A percentile compares a stretch with the other conserved stretches of the same genome.
These are phyloP conservation scores for Rhagoletis pomonella DNA, from an alignment of 1,140 invertebrate species.

Conservation along the genomic window DNA sequence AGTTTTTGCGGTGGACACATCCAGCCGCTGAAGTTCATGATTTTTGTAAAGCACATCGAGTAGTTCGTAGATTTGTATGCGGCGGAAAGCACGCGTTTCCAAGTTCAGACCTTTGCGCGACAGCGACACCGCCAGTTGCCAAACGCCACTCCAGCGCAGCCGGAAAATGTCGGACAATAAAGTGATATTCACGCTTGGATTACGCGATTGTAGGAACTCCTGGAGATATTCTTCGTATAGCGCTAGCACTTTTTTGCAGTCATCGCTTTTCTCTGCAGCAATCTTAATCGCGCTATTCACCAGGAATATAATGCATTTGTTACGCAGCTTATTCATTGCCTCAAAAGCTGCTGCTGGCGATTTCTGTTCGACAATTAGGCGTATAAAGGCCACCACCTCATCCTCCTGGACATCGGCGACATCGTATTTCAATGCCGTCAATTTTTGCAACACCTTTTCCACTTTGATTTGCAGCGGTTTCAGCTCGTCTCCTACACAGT, in stretches of 20 bases:
- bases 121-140: conserved; percentile 54
- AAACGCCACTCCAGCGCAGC: conserved; percentile 58
- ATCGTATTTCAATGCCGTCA: conserved; percentile 77
- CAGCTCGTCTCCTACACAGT: conserved; percentile 79
- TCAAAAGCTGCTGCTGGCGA: conserved; percentile 54
- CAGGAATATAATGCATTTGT: conserved; percentile 58
- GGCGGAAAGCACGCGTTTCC: conserved; percentile 75
- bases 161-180: conserved; percentile 58
- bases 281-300: conserved; percentile 55
- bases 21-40: conserved; percentile 55
- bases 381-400: conserved; percentile 77
- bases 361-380: conserved; percentile 58
- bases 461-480: conserved; percentile 80
- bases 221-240: conserved; percentile 56
- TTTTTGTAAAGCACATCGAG: conserved; percentile 77
- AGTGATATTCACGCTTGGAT: conserved; percentile 58
- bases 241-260: conserved; percentile 40
- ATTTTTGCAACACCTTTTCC: conserved; percentile 78
- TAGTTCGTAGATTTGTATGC: conserved; percentile 77
- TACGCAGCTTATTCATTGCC: conserved; percentile 57
- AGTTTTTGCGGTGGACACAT: conserved; percentile 53
- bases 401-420: conserved; percentile 75
- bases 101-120: conserved; percentile 70
- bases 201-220: conserved; percentile 59
- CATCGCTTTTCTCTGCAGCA: conserved; percentile 1